Conservation (phyloP, 1,140 invertebrate genomes). For the Aradophagus sp. region DNA sequence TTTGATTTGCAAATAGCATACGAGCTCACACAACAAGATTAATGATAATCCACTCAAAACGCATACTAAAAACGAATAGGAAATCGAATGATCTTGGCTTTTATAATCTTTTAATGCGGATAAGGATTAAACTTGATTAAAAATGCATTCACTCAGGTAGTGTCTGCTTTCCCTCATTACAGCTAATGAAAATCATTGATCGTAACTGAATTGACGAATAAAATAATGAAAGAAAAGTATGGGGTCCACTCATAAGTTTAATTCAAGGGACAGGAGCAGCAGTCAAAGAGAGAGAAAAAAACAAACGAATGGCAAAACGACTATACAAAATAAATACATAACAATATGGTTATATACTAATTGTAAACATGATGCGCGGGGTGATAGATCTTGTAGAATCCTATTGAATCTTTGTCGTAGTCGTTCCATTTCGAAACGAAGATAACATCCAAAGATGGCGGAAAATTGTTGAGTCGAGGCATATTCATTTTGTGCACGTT, state of each 20-base stretch:
- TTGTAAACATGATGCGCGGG: constrained; percentile 34
- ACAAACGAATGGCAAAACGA: constrained; percentile 62
- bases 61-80: constrained; percentile 21
- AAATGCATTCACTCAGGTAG: constrained; percentile 13
- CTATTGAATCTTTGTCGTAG: constrained; percentile 13
- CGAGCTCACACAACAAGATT: constrained; percentile 41
- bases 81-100: constrained; percentile 14
- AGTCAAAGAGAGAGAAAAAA: constrained; percentile 30
- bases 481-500: constrained; percentile 35
- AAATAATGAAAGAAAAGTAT: too few species aligned
- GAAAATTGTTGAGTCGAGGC: constrained; percentile 34
- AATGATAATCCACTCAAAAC: constrained; percentile 30
- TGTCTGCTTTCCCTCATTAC: constrained; percentile 41
- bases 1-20: constrained; percentile 59
- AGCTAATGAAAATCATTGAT: constrained; percentile 28
- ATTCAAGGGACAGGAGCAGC: constrained; percentile 9
- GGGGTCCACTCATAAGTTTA: too few species aligned
- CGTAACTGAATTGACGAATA: constrained; percentile 23
- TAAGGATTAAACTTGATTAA: constrained; percentile 9
- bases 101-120: constrained; percentile 10
- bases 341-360: constrained; percentile 56
- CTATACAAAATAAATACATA: constrained; percentile 74
- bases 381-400: constrained; percentile 22
- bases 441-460: constrained; percentile 42
- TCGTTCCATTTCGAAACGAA: constrained; percentile 31